These are phyloP conservation scores for Cryptoprocta ferox DNA, from an alignment of 2,797 vertebrate genomes.

Conservation along the genomic window DNA sequence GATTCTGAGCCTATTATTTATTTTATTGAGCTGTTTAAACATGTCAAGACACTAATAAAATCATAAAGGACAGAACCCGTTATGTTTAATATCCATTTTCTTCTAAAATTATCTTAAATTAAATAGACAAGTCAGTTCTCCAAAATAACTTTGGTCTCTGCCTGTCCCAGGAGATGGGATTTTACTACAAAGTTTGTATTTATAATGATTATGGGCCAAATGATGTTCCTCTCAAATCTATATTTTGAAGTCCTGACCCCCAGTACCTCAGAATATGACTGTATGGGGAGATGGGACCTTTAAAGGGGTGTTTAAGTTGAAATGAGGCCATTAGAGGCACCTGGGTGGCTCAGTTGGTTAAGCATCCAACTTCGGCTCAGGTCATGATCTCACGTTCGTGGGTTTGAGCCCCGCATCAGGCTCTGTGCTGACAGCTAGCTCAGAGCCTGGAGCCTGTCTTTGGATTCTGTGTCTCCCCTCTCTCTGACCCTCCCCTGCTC, in stretches of 20 bases:
- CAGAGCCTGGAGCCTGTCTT: no score
- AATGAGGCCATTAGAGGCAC: not conserved
- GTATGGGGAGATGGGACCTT: not conserved
- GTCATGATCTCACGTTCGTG: no score
- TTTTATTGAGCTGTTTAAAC: not conserved
- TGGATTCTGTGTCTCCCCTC: no score
- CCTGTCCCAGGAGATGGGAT: not conserved
- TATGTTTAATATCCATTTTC: not conserved
- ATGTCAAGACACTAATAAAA: constrained; percentile 8
- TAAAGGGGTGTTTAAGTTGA: not conserved
- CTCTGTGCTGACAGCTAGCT: no score
- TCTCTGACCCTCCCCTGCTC: no score
- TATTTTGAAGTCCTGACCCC: not conserved
- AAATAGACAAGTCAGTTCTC: not conserved
- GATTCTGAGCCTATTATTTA: not conserved
- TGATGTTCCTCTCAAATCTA: not conserved
- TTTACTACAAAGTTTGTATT: not conserved
- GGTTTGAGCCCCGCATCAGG: no score
- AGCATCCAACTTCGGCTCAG: no score
- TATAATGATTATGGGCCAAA: not conserved
- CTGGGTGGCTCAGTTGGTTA: no score
- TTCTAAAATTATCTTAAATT: not conserved
- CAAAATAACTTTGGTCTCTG: not conserved
- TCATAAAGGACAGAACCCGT: not conserved
- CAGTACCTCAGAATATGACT: not conserved